Percentiles rank a stretch among this genome's conserved stretches.
These are phyloP conservation scores for Coptodon bakossiorum DNA, from an alignment of 2,113 vertebrate species.

Conservation along the genomic window DNA sequence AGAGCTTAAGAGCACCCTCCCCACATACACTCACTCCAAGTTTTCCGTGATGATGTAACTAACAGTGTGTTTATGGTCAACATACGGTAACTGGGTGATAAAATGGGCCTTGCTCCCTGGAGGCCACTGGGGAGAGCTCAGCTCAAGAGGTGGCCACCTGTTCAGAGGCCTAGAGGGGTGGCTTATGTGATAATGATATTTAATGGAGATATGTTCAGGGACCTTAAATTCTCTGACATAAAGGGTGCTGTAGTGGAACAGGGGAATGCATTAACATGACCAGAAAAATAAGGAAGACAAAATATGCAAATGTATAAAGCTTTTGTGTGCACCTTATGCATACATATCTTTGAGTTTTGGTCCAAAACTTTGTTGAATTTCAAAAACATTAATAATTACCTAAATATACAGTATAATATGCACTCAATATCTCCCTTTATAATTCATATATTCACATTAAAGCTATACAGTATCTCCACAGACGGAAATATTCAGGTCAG, in stretches of 20 bases:
- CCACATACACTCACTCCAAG: neutral
- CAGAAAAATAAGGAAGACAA: neutral
- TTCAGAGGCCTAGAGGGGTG: neutral
- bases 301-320: neutral
- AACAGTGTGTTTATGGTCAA: constrained; percentile 18
- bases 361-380: neutral
- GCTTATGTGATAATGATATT: neutral
- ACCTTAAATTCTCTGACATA: neutral
- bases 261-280: neutral
- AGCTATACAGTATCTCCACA: neutral
- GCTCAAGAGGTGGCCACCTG: constrained; percentile 19
- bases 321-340: rapidly evolving
- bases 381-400: neutral
- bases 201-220: neutral
- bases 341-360: neutral
- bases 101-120: neutral
- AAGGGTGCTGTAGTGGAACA: neutral
- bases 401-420: neutral
- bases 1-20: constrained; percentile 7
- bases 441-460: neutral
- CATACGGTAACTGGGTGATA: neutral
- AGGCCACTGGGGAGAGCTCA: neutral
- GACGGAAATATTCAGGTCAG: rapidly evolving
- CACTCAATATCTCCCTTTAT: neutral
- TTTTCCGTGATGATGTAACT: constrained; percentile 8